Evolutionary conservation across 2,113 vertebrate species (phyloP), one percentile per base, ranked within the genome.

Genomic region (Coryphaenoides rupestris): DNA sequence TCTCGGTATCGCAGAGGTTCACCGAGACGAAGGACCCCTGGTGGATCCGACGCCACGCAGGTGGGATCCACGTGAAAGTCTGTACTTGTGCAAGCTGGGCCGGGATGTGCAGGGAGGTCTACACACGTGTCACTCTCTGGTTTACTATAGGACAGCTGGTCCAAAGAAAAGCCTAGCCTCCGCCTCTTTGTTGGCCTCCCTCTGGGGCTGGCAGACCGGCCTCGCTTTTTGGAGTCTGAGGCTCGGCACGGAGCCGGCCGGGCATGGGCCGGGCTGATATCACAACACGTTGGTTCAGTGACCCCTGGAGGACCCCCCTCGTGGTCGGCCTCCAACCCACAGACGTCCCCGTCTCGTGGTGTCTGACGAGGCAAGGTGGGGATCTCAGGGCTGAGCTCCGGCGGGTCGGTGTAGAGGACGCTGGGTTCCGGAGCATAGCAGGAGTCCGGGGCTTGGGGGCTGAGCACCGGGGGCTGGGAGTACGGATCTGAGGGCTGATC

Each of bases 211-310:
- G 66, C 80, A 10, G 85, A 75, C 23, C 75, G 59, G 47, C 77
- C 59, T 55, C 86, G 87, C 53, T 91, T 92, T 69, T 66, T 87
- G 10, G 33, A 46, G 68, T 88, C 89, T 22, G 21, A 40, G 23
- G 69, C 74, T 45, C 69, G 21, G 26, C 2, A 14, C 2, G 22
- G 57, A 5, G 52, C 15, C 26, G 17, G 24, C 5, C 16, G 3
- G 5, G 50, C 4, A n/a, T 13, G 28, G 14, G 58, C 22, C 23
- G 55, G 40, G 60, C 50, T 50, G 47, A 1, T 55, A n/a, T 19
- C 40, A 17, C 45, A 63, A 58, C 26, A 63, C 2, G 14, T 4
- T 15, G 52, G 1, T 21, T 24, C 21, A 21, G 12, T 58, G 0
- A 63, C 40, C 54, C 55, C 19, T 14, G 22, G 45, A 56, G 52